Evolutionary conservation across 2,888 invertebrate genomes (phyloP), one percentile per base, ranked within the genome.

Genomic region (Romanomermis culicivorax): DNA sequence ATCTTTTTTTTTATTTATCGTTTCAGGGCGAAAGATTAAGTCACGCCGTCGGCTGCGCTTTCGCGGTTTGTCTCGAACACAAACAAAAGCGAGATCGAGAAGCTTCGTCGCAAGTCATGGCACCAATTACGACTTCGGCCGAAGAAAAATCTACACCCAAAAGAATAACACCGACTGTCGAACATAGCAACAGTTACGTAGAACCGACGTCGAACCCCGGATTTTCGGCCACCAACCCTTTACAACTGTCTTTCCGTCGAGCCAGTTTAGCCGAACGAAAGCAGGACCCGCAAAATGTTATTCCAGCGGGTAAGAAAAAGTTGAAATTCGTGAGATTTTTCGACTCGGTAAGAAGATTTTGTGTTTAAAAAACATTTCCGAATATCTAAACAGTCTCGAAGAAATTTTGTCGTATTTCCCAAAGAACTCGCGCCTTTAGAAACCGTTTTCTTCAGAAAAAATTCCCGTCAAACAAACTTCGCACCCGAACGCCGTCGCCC

Each of bases 41-140:
- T 64, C 97, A 99, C 74, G 97, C 97, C 1, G 97, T 99, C 29
- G 97, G 97, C 43, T 97, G 95, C 75, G 95, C 97, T 51, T 97
- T 97, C 74, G 88, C 93, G 54, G 88, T 93, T 1, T 97, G 97
- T 67, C 75, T 97, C 62, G 97, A 99, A 70, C 79, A 88, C 65
- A 99, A 97, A 72, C 91, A 95, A 72, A 83, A 87, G 61, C 78
- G 95, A 58, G 95, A 97, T 71, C 91, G 89, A 70, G 93, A 95
- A 71, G 86, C 61, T 4, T n/a, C 36, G 17, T 36, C 17, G 36
- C 36, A 36, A 17, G 11, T 17, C 36, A 36, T 36, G 36, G 11
- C 7, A 36, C 7, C 36, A 11, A 17, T 36, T 36, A 11, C 36
- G 11, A 17, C 11, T 36, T 36, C 17, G 36, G 36, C 11, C 36